Evolutionary conservation across 2,113 vertebrate genomes (phyloP).

Genomic region (Phocoena phocoena): DNA sequence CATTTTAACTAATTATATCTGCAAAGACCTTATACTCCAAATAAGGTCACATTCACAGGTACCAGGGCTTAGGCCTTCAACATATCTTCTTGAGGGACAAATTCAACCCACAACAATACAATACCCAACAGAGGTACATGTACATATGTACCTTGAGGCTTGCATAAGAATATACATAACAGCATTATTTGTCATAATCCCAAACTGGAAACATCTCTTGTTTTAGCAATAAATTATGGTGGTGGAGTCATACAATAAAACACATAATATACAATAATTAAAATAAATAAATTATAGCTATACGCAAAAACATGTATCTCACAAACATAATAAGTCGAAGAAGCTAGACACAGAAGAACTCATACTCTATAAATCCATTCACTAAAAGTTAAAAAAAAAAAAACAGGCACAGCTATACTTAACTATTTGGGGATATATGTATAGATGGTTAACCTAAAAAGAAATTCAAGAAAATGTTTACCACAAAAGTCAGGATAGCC

Average conservation of each 20-base stretch:
- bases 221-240: background rate
- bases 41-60: background rate
- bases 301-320: background rate
- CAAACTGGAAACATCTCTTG: background rate
- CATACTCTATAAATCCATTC: background rate
- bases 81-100: background rate
- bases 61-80: background rate
- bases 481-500: background rate
- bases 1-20: background rate
- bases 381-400: background rate
- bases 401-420: background rate
- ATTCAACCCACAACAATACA: background rate
- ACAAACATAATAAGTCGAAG: background rate
- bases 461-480: background rate
- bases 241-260: background rate
- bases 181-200: background rate
- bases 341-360: background rate
- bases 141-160: background rate
- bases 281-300: background rate
- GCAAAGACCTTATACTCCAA: background rate
- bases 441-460: background rate
- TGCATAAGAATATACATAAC: background rate
- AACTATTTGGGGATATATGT: background rate
- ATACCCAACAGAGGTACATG: background rate
- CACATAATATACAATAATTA: background rate